Evolutionary conservation across 2,113 vertebrate species (phyloP), one percentile per base, ranked within the genome.

Genomic region (Eurypyga helias): DNA sequence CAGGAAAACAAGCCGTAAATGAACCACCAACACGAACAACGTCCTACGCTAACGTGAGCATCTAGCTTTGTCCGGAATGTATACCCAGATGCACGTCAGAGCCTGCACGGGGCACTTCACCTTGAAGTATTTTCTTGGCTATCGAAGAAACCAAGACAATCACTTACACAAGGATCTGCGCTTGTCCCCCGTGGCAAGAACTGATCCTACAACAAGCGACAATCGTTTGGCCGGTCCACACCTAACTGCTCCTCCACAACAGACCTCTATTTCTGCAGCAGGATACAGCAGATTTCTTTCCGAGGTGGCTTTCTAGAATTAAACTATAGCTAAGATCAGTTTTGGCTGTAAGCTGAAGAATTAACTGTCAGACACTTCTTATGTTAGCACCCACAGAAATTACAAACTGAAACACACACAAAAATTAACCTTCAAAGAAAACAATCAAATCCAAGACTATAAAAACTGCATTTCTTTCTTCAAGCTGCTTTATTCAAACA

Each of bases 31-130:
- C 19, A n/a, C 5, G 2, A 33, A 29, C 14, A 34, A 41, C 41
- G 9, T n/a, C n/a, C 26, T 6, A 29, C 51, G 10, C 36, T 4
- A 17, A 67, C 0, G 1, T 15, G 10, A 78, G 79, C 45, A 5
- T 4, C 24, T 3, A 16, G 38, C 43, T 73, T 67, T 62, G 70
- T 34, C 48, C 41, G 38, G 43, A 21, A 23, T 43, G 58, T 26
- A 14, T 10, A 48, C 4, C 29, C 5, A 28, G 36, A 24, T 48
- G 43, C 78, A 21, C 31, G 83, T 77, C 48, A 72, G 86, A 84
- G 79, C 79, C 64, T 88, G 83, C 60, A 51, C 0, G 41, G 89
- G 2, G 21, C 61, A 23, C 69, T 36, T 43, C 7, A 5, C 0
- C 0, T 29, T 13, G 1, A 46, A 26, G 18, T 15, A 33, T 41